Evolutionary conservation across 2,113 vertebrate genomes (phyloP).

Genomic region (Anoplopoma fimbria): DNA sequence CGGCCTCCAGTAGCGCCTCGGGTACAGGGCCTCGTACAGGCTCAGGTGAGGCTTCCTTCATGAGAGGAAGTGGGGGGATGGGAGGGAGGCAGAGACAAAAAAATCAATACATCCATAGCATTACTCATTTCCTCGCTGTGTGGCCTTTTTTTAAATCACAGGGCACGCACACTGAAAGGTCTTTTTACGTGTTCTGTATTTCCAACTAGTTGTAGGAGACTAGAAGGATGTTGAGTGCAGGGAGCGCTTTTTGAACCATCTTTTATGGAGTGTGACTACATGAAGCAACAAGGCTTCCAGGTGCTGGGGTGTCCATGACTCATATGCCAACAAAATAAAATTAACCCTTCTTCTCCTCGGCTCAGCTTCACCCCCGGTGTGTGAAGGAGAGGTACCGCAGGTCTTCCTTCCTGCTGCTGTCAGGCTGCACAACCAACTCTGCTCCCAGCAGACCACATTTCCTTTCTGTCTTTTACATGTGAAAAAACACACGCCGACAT

Average conservation of each 20-base stretch:
- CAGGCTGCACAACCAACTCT: no score
- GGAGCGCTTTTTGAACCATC: slow-evolving; percentile 35
- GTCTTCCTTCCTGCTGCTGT: no score
- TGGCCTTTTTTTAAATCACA: slow-evolving; percentile 65
- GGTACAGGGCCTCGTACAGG: slow-evolving; percentile 61
- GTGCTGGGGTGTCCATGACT: no score
- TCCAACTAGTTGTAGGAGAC: slow-evolving; percentile 5
- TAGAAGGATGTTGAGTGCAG: neutral
- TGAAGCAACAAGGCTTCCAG: slow-evolving; percentile 16
- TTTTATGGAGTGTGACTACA: neutral
- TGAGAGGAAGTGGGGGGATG: neutral
- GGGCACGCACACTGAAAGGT: neutral
- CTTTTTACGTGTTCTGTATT: slow-evolving; percentile 16
- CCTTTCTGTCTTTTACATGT: slow-evolving; percentile 5
- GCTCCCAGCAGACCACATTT: no score
- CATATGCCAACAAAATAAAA: slow-evolving; percentile 11
- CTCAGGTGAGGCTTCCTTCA: slow-evolving; percentile 61
- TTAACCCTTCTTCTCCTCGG: slow-evolving; percentile 1
- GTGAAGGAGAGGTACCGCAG: no score
- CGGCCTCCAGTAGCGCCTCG: slow-evolving; percentile 38
- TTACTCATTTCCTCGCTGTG: slow-evolving; percentile 59
- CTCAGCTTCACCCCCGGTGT: no score
- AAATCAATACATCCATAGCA: slow-evolving; percentile 70
- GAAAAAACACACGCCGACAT: slow-evolving; percentile 21
- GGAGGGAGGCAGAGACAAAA: slow-evolving; percentile 43